Conservation (phyloP, 1,140 invertebrate species). For the Sycophaga agraensis region DNA sequence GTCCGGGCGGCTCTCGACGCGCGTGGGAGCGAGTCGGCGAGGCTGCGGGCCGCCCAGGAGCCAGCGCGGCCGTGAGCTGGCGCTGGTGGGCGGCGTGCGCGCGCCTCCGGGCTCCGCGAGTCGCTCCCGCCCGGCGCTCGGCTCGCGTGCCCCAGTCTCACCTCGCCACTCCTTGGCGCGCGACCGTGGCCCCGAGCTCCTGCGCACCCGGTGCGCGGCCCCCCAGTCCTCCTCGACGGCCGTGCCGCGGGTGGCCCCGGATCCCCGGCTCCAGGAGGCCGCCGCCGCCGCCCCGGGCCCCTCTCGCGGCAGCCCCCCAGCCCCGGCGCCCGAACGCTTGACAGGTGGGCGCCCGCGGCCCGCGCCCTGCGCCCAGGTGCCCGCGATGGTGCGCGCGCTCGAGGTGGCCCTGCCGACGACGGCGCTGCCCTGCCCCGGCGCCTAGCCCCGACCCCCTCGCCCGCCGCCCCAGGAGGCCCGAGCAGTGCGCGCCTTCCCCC, state of each 20-base stretch:
- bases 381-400: too few species aligned
- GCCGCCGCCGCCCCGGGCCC: too few species aligned
- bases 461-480: too few species aligned
- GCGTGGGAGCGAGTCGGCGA: not conserved
- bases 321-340: not conserved
- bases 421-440: too few species aligned
- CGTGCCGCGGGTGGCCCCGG: not conserved
- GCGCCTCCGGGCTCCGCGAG: not conserved
- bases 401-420: too few species aligned
- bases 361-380: too few species aligned
- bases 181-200: too few species aligned
- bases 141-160: constrained; percentile 17
- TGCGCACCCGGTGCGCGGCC: too few species aligned
- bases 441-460: too few species aligned
- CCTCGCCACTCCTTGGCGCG: constrained; percentile 12
- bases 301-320: not conserved
- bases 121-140: not conserved
- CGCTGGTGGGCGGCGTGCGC: not conserved
- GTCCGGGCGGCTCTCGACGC: not conserved
- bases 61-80: not conserved
- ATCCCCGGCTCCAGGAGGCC: not conserved
- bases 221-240: too few species aligned
- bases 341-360: not conserved
- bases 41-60: not conserved
- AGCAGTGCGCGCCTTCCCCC: too few species aligned